Evolutionary conservation across 1,140 invertebrate genomes (phyloP), one percentile per base, ranked within the genome.

Genomic region (Dinoponera quadriceps): DNA sequence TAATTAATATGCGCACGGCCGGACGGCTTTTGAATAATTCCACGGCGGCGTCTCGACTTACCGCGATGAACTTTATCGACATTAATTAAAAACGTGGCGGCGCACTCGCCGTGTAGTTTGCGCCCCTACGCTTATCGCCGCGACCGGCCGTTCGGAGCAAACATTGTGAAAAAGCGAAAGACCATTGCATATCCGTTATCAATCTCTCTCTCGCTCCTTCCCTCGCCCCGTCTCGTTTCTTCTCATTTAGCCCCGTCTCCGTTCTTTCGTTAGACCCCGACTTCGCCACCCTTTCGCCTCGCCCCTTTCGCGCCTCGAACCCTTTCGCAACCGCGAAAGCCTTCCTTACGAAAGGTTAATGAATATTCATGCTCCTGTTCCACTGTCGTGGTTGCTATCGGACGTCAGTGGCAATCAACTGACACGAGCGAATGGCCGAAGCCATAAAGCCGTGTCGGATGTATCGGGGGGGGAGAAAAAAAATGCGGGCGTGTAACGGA

Each of bases 371-470:
- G 92, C 85, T n/a, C 72, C 85, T 74, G 77, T 90, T 90, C 90
- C 91, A 90, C 89, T 89, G 89, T 92, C 91, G 88, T 89, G 90
- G 88, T 92, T 90, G 87, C 90, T 91, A 94, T 94, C 90, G 91
- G 92, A 92, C 91, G 91, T 94, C 93, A 92, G 92, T 92, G 93
- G 92, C 91, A 91, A 93, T 93, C 92, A 93, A 93, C 92, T 91
- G 90, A 89, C 89, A 85, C 72, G 68, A 66, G 25, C 54, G 74
- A 66, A 71, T 80, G 29, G 63, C 62, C 66, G 55, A 71, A 69
- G 78, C 68, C 62, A 82, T 75, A 80, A 80, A 80, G 75, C 65
- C 65, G 65, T 71, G 75, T 80, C 65, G 75, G 65, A 69, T 80
- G 65, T 80, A 71, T 80, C 29, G 55, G 69, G 69, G 59, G 60